Evolutionary conservation across 2,113 vertebrate species (phyloP), one percentile per base, ranked within the genome.

Genomic region (Otocyon megalotis): DNA sequence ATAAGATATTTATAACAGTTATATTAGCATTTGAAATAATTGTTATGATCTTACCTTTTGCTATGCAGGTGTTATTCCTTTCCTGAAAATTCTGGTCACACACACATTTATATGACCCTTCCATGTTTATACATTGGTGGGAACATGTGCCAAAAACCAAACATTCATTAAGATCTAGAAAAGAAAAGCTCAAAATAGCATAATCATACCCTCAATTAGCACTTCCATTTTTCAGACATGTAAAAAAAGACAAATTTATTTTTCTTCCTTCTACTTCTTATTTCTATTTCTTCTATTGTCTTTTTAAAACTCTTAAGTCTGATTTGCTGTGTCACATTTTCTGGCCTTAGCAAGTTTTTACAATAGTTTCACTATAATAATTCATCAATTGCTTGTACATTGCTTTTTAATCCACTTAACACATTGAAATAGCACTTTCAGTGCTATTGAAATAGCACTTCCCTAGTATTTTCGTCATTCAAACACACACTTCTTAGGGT

Each of bases 31-130:
- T 60, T 43, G 43, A 5, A n/a, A 72, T 95, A 43, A 72, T 84
- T 88, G 90, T 77, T 71, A 90, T 58, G 93, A 93, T 28, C 98
- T 98, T 99, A 99, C 99, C 99, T 99, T 99, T 99, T 96, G 99
- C 99, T 97, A 99, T 93, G 94, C 99, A 99, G 93, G 99, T 99
- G 83, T 99, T 99, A 97, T 99, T 99, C 96, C 97, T 98, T 96
- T 99, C 99, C 96, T 99, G 99, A 88, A 99, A 99, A 98, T 99
- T 99, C 77, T 99, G 99, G 96, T 99, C 99, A 92, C 99, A 99
- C 0, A 98, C 97, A 98, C 99, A 99, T 98, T 99, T 99, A 98
- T 99, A 99, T n/a, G 99, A 99, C 60, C 99, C 99, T 98, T 99
- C 99, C 6, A 99, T 98, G 98, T 99, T 99, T 90, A 98, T 98